Percentiles rank a stretch among this genome's conserved stretches.
These are phyloP conservation scores for Drosophila micromelanica DNA, from an alignment of 1,140 invertebrate species.

Conservation along the genomic window DNA sequence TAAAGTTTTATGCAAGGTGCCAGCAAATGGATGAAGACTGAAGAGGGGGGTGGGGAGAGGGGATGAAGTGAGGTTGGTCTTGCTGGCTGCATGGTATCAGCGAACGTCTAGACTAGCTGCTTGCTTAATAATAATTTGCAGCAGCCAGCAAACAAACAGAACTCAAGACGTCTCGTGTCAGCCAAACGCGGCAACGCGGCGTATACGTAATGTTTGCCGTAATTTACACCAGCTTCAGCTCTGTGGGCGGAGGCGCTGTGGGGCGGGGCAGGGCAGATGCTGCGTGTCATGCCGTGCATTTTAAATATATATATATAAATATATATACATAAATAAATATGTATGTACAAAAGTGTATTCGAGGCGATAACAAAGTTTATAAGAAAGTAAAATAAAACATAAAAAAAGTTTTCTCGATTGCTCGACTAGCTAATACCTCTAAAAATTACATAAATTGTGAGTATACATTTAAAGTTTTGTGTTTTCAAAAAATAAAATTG, in stretches of 20 bases:
- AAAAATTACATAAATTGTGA: neutral
- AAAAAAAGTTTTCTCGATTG: neutral
- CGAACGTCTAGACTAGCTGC: conserved; percentile 42
- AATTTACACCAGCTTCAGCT: conserved; percentile 57
- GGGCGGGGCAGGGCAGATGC: conserved; percentile 12
- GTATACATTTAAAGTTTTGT: no score
- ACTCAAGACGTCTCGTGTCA: conserved; percentile 34
- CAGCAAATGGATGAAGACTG: neutral
- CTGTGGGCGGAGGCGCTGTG: no score
- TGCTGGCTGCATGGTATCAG: neutral
- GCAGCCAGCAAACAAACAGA: conserved; percentile 42
- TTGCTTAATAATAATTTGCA: conserved; percentile 39
- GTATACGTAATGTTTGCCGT: conserved; percentile 70
- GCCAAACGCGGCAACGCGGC: conserved; percentile 42
- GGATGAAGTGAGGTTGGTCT: no score
- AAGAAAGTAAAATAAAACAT: neutral
- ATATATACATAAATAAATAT: neutral
- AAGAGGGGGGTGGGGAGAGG: neutral
- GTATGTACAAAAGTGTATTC: neutral
- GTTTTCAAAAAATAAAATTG: no score
- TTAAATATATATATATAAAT: conserved; percentile 26
- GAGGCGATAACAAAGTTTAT: neutral
- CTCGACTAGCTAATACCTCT: neutral
- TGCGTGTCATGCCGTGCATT: conserved; percentile 53
- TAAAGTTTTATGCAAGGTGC: conserved; percentile 44